Base-by-base conservation (phyloP, 2,888 invertebrate species). In the Agelastica alni region DNA sequence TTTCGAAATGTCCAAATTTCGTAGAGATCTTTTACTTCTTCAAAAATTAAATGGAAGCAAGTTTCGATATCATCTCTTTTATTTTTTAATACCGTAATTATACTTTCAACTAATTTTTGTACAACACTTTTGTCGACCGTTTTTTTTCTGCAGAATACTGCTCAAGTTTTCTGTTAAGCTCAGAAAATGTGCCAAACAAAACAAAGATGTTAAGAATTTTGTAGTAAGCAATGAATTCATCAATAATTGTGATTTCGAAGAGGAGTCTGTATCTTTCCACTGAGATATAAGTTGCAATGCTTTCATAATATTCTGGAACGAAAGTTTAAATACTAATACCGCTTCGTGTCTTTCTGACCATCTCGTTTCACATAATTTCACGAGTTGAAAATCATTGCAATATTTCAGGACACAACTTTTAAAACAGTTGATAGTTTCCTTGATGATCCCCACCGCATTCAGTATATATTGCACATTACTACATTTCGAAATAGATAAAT, bases 381-480 rank as follows among this genome's bases (percentile, higher is more conserved):
- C 30, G 7, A 45, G 16, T 17, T 22, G 4, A 17, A 14, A 12
- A n/a, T 13, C 7, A 17, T 45, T 37, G 17, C 13, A 4, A 13
- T 14, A 39, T 10, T 30, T 28, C 16, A 52, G 26, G 26, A 52
- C 45, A 14, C 39, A 51, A n/a, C n/a, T 20, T 14, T 32, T 51
- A n/a, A 51, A 51, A 51, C 51, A 56, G n/a, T 14, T 7, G n/a
- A 56, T 45, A 10, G 36, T 31, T 51, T 56, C 51, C 22, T 56
- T 45, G 7, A 56, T 56, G 14, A 37, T 43, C 7, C 55, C 55
- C 3, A 56, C 51, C 30, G 32, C 26, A 17, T 56, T 56, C 22
- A 41, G 39, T 14, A 56, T 46, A 36, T 39, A 41, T 37, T 51
- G 45, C 13, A 55, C 32, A 26, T 39, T 48, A 18, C 20, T 46